Conservation (phyloP, 1,140 invertebrate genomes). For the Leptopilina clavipes region DNA sequence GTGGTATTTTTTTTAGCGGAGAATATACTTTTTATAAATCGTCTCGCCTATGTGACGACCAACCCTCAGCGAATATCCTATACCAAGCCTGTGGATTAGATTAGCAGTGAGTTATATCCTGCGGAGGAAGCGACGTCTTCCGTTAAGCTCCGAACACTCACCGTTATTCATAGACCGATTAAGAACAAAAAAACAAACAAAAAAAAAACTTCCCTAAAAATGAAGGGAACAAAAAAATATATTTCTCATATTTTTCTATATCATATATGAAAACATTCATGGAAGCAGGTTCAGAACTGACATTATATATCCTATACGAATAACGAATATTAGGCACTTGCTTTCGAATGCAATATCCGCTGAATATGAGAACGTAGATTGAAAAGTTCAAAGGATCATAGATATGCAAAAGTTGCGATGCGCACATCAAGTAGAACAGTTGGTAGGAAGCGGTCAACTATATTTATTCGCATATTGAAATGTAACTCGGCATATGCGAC, state of each 20-base stretch:
- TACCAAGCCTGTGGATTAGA: conserved; percentile 54
- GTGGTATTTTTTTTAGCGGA: conserved; percentile 47
- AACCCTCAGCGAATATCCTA: conserved; percentile 39
- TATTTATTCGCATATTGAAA: conserved; percentile 33
- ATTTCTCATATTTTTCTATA: not conserved
- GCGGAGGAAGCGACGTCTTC: conserved; percentile 28
- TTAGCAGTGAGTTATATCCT: conserved; percentile 59
- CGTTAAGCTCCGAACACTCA: conserved; percentile 5
- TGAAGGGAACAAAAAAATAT: too few species aligned
- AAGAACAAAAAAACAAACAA: too few species aligned
- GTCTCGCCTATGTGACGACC: conserved; percentile 44
- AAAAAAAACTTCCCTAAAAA: too few species aligned
- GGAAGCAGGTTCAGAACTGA: not conserved
- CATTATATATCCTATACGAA: not conserved
- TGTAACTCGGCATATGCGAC: conserved; percentile 38
- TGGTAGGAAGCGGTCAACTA: conserved; percentile 26
- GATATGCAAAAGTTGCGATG: conserved; percentile 43
- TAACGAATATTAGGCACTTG: conserved; percentile 23
- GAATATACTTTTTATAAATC: conserved; percentile 59
- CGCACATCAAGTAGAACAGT: conserved; percentile 12
- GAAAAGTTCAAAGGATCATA: conserved; percentile 44
- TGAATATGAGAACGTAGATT: conserved; percentile 36
- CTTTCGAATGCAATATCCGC: conserved; percentile 20
- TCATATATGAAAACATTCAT: too few species aligned
- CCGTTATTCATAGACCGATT: not conserved